Conservation (phyloP, 2,888 invertebrate species). For the Caenorhabditis japonica region DNA sequence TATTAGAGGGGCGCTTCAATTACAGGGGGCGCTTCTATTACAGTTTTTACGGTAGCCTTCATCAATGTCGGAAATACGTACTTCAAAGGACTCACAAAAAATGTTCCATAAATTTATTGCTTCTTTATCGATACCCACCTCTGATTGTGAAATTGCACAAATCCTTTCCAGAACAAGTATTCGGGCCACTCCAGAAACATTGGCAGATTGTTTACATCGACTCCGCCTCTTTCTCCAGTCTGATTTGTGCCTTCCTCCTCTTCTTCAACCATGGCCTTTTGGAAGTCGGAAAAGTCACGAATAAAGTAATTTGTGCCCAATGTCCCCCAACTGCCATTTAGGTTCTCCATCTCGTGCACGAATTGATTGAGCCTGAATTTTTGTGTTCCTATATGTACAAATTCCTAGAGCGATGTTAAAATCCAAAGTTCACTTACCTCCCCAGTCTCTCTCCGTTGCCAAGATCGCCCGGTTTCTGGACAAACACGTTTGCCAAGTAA, state of each 20-base stretch:
- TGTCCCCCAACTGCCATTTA: slow-evolving; percentile 70
- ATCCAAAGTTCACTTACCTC: no score
- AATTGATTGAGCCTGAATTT: slow-evolving; percentile 57
- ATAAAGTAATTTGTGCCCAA: slow-evolving; percentile 65
- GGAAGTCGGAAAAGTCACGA: slow-evolving; percentile 54
- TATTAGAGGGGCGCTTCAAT: no score
- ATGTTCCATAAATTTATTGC: no score
- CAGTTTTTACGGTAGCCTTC: no score
- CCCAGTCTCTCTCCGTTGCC: slow-evolving; percentile 49
- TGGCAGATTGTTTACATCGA: slow-evolving; percentile 46
- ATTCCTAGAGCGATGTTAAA: no score
- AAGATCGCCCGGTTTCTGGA: slow-evolving; percentile 69
- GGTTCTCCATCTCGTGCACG: slow-evolving; percentile 67
- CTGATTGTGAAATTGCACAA: slow-evolving; percentile 56
- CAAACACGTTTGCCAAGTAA: slow-evolving; percentile 64
- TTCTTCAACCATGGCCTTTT: slow-evolving; percentile 46
- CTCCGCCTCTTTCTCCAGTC: slow-evolving; percentile 11
- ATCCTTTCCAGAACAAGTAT: slow-evolving; percentile 69
- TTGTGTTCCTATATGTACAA: neutral
- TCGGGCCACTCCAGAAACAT: slow-evolving; percentile 72
- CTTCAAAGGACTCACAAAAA: no score
- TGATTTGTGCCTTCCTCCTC: slow-evolving; percentile 39
- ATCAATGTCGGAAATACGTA: no score
- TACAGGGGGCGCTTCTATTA: no score
- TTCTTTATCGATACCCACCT: neutral